Conservation (phyloP, 2,113 vertebrate species). For the Mohoua ochrocephala region DNA sequence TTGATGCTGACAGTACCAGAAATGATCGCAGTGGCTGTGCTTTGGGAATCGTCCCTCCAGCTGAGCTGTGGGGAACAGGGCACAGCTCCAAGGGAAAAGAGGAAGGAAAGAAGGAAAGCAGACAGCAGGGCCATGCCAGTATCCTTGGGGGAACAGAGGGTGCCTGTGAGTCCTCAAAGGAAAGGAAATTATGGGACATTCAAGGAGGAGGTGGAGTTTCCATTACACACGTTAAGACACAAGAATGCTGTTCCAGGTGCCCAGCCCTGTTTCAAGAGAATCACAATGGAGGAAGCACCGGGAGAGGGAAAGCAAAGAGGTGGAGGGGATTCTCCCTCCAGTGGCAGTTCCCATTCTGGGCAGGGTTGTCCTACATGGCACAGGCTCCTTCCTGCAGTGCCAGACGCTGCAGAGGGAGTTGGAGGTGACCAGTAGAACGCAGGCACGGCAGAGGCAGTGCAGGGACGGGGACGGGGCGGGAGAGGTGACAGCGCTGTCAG, state of each 20-base stretch:
- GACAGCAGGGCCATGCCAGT: background rate
- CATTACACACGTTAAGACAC: background rate
- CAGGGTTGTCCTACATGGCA: background rate
- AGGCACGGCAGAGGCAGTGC: background rate
- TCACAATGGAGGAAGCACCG: background rate
- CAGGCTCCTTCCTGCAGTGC: background rate
- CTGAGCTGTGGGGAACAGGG: background rate
- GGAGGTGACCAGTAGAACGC: accelerated
- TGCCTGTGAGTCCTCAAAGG: background rate
- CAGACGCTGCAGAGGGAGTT: background rate
- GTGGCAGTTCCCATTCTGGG: background rate
- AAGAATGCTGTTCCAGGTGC: background rate
- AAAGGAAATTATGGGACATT: background rate
- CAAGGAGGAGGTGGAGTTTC: background rate
- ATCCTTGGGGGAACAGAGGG: background rate
- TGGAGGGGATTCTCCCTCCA: background rate
- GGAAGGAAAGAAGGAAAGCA: background rate
- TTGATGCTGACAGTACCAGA: background rate
- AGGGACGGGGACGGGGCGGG: background rate
- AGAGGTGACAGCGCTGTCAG: background rate
- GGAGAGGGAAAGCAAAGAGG: background rate
- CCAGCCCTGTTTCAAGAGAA: background rate
- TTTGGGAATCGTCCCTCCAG: background rate
- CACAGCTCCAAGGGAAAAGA: background rate
- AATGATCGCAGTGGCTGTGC: background rate